Evolutionary conservation across 2,888 invertebrate genomes (phyloP).

Genomic region (Spialia ferax): DNA sequence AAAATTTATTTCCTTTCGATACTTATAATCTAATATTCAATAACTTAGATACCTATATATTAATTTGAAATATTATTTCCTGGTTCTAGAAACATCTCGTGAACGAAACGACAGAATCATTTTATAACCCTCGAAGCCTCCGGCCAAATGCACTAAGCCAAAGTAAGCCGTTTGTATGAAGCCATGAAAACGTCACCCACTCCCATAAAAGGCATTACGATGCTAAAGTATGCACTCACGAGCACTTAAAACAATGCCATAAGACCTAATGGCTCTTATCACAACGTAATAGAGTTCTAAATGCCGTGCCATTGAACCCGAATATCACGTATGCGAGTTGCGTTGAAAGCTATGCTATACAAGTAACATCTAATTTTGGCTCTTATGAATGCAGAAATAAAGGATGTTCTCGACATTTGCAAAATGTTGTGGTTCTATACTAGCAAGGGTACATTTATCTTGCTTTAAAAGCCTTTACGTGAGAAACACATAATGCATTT

Average conservation of each 20-base stretch:
- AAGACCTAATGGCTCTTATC: constrained; percentile 33
- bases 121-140: constrained; percentile 18
- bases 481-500: neutral
- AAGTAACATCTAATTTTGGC: constrained; percentile 33
- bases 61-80: constrained; percentile 10
- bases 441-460: neutral
- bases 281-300: constrained; percentile 38
- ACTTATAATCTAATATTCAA: neutral
- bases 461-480: neutral
- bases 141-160: constrained; percentile 11
- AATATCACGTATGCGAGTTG: constrained; percentile 20
- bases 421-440: neutral
- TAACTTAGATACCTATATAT: neutral
- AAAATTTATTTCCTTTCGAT: too few relatives aligned
- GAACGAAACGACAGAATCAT: constrained; percentile 1
- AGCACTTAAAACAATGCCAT: constrained; percentile 16
- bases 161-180: constrained; percentile 45
- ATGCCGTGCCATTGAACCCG: constrained; percentile 6
- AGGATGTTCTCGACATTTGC: neutral
- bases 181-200: constrained; percentile 51
- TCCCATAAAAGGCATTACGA: constrained; percentile 49
- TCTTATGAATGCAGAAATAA: constrained; percentile 29
- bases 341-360: constrained; percentile 5
- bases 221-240: constrained; percentile 46
- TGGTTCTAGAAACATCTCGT: constrained; percentile 20